Conservation (phyloP, 2,113 vertebrate genomes). For the Catharus minimus region DNA sequence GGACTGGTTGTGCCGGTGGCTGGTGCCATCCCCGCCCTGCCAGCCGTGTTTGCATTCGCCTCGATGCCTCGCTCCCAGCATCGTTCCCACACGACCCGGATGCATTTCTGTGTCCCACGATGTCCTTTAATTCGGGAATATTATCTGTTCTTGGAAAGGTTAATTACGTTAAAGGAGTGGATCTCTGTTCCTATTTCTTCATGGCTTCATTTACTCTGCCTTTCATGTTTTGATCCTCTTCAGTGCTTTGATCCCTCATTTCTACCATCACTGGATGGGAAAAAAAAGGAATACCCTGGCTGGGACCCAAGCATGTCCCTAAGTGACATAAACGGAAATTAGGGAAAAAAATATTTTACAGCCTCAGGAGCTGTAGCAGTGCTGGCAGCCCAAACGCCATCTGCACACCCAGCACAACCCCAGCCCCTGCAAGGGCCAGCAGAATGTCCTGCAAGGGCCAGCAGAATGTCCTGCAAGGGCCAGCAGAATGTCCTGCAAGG, state of each 20-base stretch:
- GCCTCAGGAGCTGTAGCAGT: background rate
- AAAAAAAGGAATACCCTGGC: background rate
- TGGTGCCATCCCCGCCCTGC: background rate
- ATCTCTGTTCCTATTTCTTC: background rate
- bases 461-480: too few species aligned
- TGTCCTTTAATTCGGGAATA: conserved; percentile 23
- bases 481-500: background rate
- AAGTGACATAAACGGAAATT: background rate
- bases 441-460: too few species aligned
- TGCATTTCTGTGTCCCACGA: background rate
- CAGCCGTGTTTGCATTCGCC: background rate
- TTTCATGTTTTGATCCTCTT: background rate
- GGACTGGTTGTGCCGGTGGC: background rate
- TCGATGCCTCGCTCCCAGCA: background rate
- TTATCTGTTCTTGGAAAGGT: background rate
- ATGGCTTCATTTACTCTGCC: background rate
- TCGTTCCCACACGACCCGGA: background rate
- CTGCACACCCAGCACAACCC: background rate
- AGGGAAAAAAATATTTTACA: background rate
- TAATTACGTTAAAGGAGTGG: background rate
- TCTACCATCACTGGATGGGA: background rate
- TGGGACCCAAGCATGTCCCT: background rate
- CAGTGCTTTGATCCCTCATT: conserved; percentile 16
- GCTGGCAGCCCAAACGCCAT: background rate
- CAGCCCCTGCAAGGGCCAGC: too few species aligned